Base-by-base conservation (phyloP, 2,797 vertebrate genomes). In the Muscicapa comitata region DNA sequence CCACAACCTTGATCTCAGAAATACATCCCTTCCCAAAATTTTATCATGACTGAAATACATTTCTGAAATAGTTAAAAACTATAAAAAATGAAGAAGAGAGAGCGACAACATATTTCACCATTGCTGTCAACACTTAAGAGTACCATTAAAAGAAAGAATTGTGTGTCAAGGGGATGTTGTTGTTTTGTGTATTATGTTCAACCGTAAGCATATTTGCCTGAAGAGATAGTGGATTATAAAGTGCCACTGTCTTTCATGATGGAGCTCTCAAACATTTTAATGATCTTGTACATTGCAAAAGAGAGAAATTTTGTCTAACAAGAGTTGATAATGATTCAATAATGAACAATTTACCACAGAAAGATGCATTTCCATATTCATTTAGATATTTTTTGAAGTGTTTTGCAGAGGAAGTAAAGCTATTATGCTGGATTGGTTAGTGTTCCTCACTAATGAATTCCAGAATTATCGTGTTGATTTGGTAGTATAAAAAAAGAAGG, bases 321-420 rank as follows among this genome's bases (percentile, higher is more conserved):
- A 97, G 96, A 88, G 88, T 97, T 97, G 96, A 95, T 98, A 98
- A 97, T 98, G 96, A 98, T 97, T 97, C 96, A 97, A 59, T 98
- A 98, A 97, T 98, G 97, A 98, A 97, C 96, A 97, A 90, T 98
- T 97, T 98, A 86, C 96, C 70, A 93, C 80, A 96, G 97, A 98
- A 98, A 97, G 95, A 97, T 97, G 86, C 88, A 97, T 98, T 98
- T 98, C 94, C 97, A 85, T 98, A 97, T 98, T 98, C 95, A 97
- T 97, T 98, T 98, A 97, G 96, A 96, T 97, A 97, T 97, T 98
- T 98, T 96, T 97, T 97, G 93, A 98, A 98, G 91, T 97, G 94
- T 98, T 97, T 98, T 97, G 96, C 94, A 93, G 77, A 97, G 96
- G 90, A 98, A 97, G 88, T 98, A 94, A 98, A 97, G 96, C 97